Conservation (phyloP, 2,888 invertebrate genomes). For the Coenonympha glycerion region DNA sequence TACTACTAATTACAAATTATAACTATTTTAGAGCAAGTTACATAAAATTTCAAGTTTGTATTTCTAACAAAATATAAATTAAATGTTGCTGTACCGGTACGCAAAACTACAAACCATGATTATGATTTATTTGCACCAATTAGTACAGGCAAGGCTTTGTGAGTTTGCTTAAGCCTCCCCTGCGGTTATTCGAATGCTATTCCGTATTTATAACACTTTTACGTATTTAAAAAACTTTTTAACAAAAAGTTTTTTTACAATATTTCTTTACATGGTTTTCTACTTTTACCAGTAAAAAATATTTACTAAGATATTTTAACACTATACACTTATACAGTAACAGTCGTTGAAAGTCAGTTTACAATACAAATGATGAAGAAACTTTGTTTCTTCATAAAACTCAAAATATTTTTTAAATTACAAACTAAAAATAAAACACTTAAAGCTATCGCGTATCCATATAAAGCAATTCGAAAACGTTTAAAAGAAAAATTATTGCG, state of each 20-base stretch:
- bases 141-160: not conserved
- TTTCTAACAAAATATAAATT: not conserved
- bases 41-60: not conserved
- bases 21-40: too few relatives aligned
- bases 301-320: too few relatives aligned
- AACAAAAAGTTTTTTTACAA: not conserved
- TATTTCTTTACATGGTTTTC: too few relatives aligned
- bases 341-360: too few relatives aligned
- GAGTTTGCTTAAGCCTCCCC: not conserved
- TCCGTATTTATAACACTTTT: not conserved
- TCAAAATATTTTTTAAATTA: too few relatives aligned
- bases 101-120: not conserved
- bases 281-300: too few relatives aligned
- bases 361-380: too few relatives aligned
- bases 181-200: not conserved
- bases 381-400: too few relatives aligned
- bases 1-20: too few relatives aligned
- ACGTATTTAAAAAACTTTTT: not conserved
- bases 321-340: too few relatives aligned
- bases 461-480: slow-evolving; percentile 15
- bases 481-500: slow-evolving; percentile 14
- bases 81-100: not conserved
- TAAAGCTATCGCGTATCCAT: slow-evolving; percentile 1
- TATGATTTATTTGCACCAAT: slow-evolving; percentile 18
- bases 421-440: slow-evolving; percentile 4